A percentile compares a stretch with the other conserved stretches of the same genome.
Evolutionary conservation across 2,888 invertebrate species (phyloP).

Genomic region (Rotaria sp.): DNA sequence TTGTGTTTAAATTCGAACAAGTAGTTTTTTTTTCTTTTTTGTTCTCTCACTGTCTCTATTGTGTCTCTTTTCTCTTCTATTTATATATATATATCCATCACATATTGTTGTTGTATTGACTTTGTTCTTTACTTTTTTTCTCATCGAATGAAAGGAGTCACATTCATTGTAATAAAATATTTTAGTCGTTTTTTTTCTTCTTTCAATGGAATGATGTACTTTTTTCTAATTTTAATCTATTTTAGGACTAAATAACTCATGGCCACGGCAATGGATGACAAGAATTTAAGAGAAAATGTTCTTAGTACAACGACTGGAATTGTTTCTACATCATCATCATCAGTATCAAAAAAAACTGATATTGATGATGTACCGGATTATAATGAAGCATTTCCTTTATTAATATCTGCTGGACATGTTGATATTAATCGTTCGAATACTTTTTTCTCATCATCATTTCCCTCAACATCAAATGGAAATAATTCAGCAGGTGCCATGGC

Average conservation of each 20-base stretch:
- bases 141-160: background rate
- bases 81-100: background rate
- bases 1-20: background rate
- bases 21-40: background rate
- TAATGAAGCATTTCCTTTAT: conserved; percentile 13
- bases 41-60: background rate
- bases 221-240: background rate
- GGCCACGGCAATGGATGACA: background rate
- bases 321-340: background rate
- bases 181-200: background rate
- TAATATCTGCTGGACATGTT: background rate
- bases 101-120: background rate
- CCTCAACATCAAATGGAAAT: conserved; percentile 9
- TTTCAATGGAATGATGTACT: background rate
- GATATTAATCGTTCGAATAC: background rate
- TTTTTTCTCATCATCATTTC: background rate
- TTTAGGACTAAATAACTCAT: background rate
- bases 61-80: too few relatives aligned
- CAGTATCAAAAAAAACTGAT: background rate
- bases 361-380: conserved; percentile 1
- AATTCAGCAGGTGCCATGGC: conserved; percentile 9
- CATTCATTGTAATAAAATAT: background rate
- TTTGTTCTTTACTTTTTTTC: background rate
- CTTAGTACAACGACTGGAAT: background rate
- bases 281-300: background rate